Evolutionary conservation across 1,140 invertebrate species (phyloP), one percentile per base, ranked within the genome.

Genomic region (Manduca sexta): DNA sequence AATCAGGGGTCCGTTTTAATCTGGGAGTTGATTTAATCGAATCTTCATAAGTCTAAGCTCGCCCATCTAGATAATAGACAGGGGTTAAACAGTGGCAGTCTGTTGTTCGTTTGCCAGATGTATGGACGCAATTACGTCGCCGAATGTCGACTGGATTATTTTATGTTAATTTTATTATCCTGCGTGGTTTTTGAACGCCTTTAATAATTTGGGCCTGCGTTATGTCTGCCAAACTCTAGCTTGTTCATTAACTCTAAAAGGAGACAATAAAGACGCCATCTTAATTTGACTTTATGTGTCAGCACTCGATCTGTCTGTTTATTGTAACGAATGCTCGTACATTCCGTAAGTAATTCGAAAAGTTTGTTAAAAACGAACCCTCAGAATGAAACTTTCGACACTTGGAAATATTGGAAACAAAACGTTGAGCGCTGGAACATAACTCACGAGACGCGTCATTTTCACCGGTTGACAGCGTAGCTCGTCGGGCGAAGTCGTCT

Each of bases 41-140:
- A 81, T 80, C 69, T 76, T 76, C 61, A 78, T 72, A 74, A 73
- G 71, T 64, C 60, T 60, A 60, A 60, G 67, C 62, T 60, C 54
- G 62, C 39, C 62, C 60, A 26, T 26, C 21, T 26, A 26, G 65
- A 68, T 80, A 74, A 73, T 62, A 64, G 60, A 64, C 18, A 64
- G 48, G 69, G 64, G 66, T 59, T 67, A 57, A 56, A 65, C 52
- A 64, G 60, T 61, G 47, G 45, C 46, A 60, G 66, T 68, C 66
- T 72, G 73, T 54, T 59, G 50, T 57, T 52, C 63, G 66, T 74
- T 64, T 59, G 48, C 38, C 47, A 72, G 64, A 80, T 80, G 64
- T 68, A 77, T 71, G 53, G 59, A 52, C 45, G 63, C 57, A 66
- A 72, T 74, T 70, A 74, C 52, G 56, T 56, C 52, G 56, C 67